Conservation (phyloP, 2,113 vertebrate species). For the Odocoileus virginianus region DNA sequence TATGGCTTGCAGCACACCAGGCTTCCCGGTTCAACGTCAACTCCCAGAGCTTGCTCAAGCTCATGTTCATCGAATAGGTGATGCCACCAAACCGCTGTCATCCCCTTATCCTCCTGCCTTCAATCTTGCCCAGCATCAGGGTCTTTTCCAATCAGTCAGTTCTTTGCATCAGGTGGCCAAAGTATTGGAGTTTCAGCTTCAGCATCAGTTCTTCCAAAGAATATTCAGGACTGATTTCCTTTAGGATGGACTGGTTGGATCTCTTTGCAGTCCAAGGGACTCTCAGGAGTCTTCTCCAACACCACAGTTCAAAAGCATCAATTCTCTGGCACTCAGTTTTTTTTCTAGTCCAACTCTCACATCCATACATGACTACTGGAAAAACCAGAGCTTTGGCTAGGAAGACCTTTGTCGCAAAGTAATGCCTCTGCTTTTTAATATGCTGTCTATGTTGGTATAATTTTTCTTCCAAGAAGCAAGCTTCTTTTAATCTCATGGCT, state of each 20-base stretch:
- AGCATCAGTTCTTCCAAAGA: neutral
- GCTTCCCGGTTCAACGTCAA: neutral
- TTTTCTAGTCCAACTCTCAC: neutral
- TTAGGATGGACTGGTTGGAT: neutral
- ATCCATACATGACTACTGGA: neutral
- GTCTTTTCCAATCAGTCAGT: neutral
- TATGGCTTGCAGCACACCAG: neutral
- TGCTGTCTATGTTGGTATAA: neutral
- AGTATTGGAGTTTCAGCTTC: neutral
- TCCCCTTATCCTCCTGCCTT: neutral
- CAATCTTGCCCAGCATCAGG: neutral
- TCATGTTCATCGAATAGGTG: neutral
- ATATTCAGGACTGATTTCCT: neutral
- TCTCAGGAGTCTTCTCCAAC: neutral
- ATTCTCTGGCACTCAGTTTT: neutral
- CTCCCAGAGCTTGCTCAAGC: neutral
- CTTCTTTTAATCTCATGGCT: neutral
- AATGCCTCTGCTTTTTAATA: neutral
- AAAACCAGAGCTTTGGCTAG: neutral
- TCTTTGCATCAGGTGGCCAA: neutral
- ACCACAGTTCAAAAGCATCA: neutral
- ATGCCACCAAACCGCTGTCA: neutral
- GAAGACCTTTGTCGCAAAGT: neutral
- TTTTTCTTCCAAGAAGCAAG: neutral
- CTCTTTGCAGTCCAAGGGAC: neutral